phyloP scores from a whole-genome alignment of 2,797 vertebrate species.

The Sebastes matsubarae region DNA sequence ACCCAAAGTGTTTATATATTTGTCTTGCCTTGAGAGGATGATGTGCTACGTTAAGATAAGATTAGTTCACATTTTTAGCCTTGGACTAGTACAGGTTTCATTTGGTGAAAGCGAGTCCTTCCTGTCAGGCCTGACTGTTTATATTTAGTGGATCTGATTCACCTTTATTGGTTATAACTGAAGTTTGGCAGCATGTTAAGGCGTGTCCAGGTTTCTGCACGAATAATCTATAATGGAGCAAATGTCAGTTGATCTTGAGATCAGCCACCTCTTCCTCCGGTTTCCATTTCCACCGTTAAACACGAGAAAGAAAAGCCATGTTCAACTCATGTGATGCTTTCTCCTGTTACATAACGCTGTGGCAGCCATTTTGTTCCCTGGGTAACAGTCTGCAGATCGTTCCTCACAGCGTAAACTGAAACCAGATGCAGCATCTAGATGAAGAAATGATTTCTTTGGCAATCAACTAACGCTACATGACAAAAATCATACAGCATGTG shows the following conservation, averaged over 20 bases:
- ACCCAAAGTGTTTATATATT: not conserved
- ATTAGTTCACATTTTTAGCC: not conserved
- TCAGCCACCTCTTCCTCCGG: not conserved
- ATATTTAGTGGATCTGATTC: not conserved
- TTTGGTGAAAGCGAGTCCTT: not conserved
- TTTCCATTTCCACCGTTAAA: conserved; percentile 2
- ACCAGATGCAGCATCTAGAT: not conserved
- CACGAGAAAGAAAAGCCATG: not conserved
- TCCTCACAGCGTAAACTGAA: conserved; percentile 13
- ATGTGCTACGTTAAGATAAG: not conserved
- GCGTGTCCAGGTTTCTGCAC: not conserved
- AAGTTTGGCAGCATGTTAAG: not conserved
- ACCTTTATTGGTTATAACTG: not conserved
- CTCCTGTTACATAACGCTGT: conserved; percentile 22
- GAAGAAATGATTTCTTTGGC: not conserved
- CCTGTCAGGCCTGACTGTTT: not conserved
- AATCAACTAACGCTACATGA: not conserved
- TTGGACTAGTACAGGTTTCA: not conserved
- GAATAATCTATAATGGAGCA: not conserved
- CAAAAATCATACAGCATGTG: not conserved
- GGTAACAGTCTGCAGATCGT: not conserved
- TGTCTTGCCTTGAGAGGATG: not conserved
- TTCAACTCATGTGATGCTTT: conserved; percentile 1
- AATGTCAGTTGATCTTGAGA: not conserved
- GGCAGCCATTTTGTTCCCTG: conserved; percentile 52